Evolutionary conservation across 2,113 vertebrate genomes (phyloP).

Genomic region (Triplophysa rosa): DNA sequence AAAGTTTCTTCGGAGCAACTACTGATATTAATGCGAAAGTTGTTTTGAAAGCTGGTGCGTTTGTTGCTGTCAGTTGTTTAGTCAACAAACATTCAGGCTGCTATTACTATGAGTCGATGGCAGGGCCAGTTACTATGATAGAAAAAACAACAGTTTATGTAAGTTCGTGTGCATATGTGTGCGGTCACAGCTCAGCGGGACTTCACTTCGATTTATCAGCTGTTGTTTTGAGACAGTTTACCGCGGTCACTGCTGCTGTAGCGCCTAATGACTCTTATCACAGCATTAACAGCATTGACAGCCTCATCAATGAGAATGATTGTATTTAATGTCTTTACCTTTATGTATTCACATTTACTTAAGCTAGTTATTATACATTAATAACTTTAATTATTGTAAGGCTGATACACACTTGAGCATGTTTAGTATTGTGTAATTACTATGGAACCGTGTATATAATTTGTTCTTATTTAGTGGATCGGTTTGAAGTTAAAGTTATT

Average conservation of each 20-base stretch:
- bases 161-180: constrained; percentile 30
- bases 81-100: constrained; percentile 37
- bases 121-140: constrained; percentile 44
- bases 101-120: constrained; percentile 15
- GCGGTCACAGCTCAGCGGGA: constrained; percentile 45
- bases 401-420: no score
- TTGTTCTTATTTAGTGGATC: neutral
- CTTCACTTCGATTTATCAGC: constrained; percentile 46
- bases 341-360: no score
- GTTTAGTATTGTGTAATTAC: no score
- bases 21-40: neutral
- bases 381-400: no score
- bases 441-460: neutral
- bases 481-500: neutral
- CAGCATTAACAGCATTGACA: neutral
- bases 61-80: constrained; percentile 10
- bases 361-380: no score
- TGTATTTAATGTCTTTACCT: no score
- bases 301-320: neutral
- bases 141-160: neutral
- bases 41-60: neutral
- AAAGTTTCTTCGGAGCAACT: neutral
- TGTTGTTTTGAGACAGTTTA: constrained; percentile 44
- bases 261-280: constrained; percentile 30
- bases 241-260: constrained; percentile 39